A percentile compares a stretch with the other conserved stretches of the same genome.
phyloP scores from a whole-genome alignment of 2,888 invertebrate genomes.

The Metalampra italica region DNA sequence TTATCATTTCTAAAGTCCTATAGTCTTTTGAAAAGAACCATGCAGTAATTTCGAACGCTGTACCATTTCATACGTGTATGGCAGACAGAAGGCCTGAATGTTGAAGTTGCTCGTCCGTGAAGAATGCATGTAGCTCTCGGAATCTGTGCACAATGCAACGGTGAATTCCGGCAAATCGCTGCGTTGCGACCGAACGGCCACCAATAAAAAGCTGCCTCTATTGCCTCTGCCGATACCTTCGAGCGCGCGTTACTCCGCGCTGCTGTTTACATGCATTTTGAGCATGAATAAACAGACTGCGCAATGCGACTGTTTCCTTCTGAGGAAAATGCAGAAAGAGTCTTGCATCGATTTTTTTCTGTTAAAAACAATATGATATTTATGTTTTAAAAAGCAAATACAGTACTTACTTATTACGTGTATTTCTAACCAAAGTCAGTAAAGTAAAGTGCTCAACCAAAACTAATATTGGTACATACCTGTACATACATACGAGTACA shows the following conservation, averaged over 20 bases:
- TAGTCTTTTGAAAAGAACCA: neutral
- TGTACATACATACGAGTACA: too few species aligned
- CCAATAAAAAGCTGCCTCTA: constrained; percentile 39
- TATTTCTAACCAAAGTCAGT: too few species aligned
- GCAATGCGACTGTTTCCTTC: constrained; percentile 24
- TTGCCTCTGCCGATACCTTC: constrained; percentile 19
- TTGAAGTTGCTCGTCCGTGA: constrained; percentile 35
- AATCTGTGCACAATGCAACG: constrained; percentile 44
- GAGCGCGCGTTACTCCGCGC: neutral
- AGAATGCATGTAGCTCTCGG: constrained; percentile 42
- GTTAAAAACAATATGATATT: too few species aligned
- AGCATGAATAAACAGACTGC: constrained; percentile 40
- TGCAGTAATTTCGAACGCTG: too few species aligned
- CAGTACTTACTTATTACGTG: too few species aligned
- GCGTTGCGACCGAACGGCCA: constrained; percentile 24
- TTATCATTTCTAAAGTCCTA: neutral
- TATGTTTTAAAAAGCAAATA: too few species aligned
- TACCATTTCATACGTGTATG: neutral
- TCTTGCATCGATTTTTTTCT: neutral
- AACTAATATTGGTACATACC: too few species aligned
- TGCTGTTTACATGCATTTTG: constrained; percentile 43
- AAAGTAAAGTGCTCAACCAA: too few species aligned
- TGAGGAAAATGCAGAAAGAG: neutral
- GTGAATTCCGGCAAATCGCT: constrained; percentile 29
- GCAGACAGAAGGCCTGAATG: constrained; percentile 7